Conservation (phyloP, 1,140 invertebrate genomes). For the Cotesia chilonis region DNA sequence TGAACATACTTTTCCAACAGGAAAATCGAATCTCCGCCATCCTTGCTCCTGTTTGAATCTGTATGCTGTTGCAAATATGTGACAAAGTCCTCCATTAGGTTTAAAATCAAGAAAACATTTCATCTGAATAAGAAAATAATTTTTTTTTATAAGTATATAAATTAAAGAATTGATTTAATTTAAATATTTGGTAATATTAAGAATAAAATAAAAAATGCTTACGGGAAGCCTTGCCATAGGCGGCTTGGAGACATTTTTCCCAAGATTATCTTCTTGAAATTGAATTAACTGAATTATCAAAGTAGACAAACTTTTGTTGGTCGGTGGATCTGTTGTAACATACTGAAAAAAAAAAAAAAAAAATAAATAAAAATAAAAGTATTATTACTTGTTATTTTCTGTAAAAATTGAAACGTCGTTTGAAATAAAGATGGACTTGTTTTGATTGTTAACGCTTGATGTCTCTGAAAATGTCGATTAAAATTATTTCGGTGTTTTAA, state of each 20-base stretch:
- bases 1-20: conserved; percentile 77
- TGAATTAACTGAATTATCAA: conserved; percentile 89
- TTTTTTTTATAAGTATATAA: background rate
- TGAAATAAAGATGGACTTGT: background rate
- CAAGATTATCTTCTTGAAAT: conserved; percentile 96
- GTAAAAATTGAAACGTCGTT: too few relatives aligned
- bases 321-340: conserved; percentile 90
- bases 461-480: background rate
- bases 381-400: background rate
- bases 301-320: conserved; percentile 87
- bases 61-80: conserved; percentile 92
- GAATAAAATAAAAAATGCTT: conserved; percentile 60
- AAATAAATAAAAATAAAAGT: too few relatives aligned
- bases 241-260: conserved; percentile 91
- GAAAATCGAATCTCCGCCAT: conserved; percentile 92
- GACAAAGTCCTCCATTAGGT: conserved; percentile 88
- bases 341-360: conserved; percentile 69
- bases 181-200: background rate
- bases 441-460: conserved; percentile 3
- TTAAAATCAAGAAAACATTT: conserved; percentile 96
- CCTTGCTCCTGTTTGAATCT: conserved; percentile 96
- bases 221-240: conserved; percentile 84
- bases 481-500: too few relatives aligned
- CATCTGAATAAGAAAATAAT: conserved; percentile 71
- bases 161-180: background rate